Evolutionary conservation across 2,888 invertebrate genomes (phyloP).

Genomic region (Pollenia angustigena): DNA sequence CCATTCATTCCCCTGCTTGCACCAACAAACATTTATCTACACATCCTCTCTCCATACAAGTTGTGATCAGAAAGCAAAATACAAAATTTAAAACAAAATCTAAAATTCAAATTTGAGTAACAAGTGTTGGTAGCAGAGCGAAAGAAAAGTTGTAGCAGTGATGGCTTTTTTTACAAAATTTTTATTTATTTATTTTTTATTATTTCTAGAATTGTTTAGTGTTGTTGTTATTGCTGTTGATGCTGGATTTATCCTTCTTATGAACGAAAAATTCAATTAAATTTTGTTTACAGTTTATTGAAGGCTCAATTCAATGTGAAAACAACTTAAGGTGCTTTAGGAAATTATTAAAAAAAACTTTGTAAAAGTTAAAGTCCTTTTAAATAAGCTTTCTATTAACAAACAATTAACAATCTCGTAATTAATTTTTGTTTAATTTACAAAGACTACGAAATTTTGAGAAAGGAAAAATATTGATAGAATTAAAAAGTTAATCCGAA

Average conservation of each 20-base stretch:
- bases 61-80: conserved; percentile 4
- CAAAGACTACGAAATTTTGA: no score
- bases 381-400: neutral
- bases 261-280: conserved; percentile 34
- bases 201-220: neutral
- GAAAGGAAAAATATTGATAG: no score
- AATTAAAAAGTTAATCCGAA: no score
- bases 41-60: neutral
- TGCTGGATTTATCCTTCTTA: conserved; percentile 6
- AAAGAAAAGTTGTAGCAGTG: conserved; percentile 3
- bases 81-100: neutral
- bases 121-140: conserved; percentile 34
- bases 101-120: conserved; percentile 41
- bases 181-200: neutral
- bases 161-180: neutral
- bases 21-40: neutral
- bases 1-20: no score
- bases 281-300: conserved; percentile 10
- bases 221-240: no score
- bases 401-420: no score
- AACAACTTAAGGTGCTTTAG: neutral
- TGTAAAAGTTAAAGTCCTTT: neutral
- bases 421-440: no score
- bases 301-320: conserved; percentile 19
- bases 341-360: conserved; percentile 24